phyloP scores from a whole-genome alignment of 2,113 vertebrate genomes.

The Aegithalos caudatus region DNA sequence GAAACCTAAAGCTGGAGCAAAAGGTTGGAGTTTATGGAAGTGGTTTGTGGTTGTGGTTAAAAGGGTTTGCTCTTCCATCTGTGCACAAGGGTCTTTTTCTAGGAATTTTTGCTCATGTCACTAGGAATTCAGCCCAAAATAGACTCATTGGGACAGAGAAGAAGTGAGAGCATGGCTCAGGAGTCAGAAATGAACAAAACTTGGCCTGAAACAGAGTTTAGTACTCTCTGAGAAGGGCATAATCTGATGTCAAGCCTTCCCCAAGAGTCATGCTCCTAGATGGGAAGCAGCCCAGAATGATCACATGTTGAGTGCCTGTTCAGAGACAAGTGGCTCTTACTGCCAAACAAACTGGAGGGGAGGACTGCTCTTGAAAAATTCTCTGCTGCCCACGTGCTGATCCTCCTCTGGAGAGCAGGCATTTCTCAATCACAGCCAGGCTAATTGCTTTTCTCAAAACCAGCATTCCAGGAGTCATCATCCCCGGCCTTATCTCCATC shows the following conservation, averaged over 20 bases:
- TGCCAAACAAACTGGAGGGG: background rate
- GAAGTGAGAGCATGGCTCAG: background rate
- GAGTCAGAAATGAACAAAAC: background rate
- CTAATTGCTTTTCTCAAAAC: background rate
- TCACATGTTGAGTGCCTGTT: background rate
- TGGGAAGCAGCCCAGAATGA: background rate
- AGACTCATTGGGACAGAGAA: background rate
- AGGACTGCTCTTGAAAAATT: conserved; percentile 9
- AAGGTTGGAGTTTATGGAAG: conserved; percentile 20
- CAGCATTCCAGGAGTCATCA: background rate
- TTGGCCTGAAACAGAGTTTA: background rate
- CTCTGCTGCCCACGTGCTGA: background rate
- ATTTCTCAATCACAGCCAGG: background rate
- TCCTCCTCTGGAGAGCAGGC: background rate
- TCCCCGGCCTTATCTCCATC: background rate
- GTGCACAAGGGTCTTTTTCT: conserved; percentile 23
- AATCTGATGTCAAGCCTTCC: conserved; percentile 16
- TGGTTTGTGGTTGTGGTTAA: conserved; percentile 26
- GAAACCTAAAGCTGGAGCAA: background rate
- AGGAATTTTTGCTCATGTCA: conserved; percentile 27
- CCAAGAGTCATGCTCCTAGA: background rate
- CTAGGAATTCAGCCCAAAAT: conserved; percentile 24
- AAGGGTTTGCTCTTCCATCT: conserved; percentile 12
- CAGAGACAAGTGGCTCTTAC: background rate
- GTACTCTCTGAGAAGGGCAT: background rate